Percentiles rank a stretch among this genome's conserved stretches.
phyloP scores from a whole-genome alignment of 1,140 invertebrate genomes.

The Cydia amplana region DNA sequence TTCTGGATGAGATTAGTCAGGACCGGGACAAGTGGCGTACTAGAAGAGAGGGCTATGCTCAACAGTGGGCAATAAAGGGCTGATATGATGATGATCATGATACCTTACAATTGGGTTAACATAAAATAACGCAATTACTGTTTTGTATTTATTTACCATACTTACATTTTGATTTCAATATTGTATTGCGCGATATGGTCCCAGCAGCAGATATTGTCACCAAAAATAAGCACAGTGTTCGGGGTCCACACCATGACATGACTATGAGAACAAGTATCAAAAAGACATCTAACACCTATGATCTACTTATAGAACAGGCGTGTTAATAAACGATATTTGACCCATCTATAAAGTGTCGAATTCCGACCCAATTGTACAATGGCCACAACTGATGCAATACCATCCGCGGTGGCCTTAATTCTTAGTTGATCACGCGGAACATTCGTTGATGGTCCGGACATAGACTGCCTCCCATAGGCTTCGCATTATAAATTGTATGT shows the following conservation, averaged over 20 bases:
- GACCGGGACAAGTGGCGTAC: no score
- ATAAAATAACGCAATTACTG: background rate
- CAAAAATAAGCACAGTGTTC: no score
- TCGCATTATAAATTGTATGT: background rate
- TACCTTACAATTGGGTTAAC: background rate
- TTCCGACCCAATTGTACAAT: conserved; percentile 6
- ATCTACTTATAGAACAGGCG: background rate
- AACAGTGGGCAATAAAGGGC: no score
- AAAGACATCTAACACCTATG: background rate
- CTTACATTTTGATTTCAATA: no score
- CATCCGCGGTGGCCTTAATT: conserved; percentile 23
- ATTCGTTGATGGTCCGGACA: conserved; percentile 4
- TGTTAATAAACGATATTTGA: conserved; percentile 2
- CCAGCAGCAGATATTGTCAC: no score
- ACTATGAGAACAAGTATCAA: background rate
- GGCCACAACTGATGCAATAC: conserved; percentile 21
- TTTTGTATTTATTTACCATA: no score
- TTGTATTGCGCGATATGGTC: no score
- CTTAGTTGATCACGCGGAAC: conserved; percentile 17
- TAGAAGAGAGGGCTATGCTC: no score
- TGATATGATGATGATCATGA: no score
- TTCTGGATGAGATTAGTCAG: no score
- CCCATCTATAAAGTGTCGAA: conserved; percentile 12
- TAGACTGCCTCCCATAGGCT: background rate
- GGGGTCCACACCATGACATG: no score